Conservation (phyloP, 92 coral and sea anemone genomes). For the Micromussa lordhowensis region DNA sequence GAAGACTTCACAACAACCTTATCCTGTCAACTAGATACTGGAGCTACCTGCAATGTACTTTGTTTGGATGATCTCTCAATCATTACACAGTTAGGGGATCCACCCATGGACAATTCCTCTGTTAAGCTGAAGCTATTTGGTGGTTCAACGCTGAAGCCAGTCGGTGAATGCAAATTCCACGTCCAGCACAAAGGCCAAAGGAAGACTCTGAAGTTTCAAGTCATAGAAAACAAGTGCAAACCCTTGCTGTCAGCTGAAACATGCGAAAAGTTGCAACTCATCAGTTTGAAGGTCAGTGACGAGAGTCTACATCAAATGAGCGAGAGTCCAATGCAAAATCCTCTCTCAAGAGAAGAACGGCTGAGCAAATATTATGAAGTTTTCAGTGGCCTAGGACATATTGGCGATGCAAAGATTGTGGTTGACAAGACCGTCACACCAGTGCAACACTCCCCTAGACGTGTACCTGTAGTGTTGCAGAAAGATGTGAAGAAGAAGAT, state of each 20-base stretch:
- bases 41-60: slow-evolving; percentile 35
- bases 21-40: slow-evolving; percentile 35
- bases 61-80: slow-evolving; percentile 5
- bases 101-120: slow-evolving; percentile 3
- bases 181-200: neutral
- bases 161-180: neutral
- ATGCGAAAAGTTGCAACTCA: slow-evolving; percentile 29
- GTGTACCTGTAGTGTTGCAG: slow-evolving; percentile 47
- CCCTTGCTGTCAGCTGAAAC: slow-evolving; percentile 65
- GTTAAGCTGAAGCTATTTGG: slow-evolving; percentile 1
- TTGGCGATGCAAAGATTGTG: slow-evolving; percentile 48
- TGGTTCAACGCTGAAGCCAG: neutral
- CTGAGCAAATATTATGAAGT: slow-evolving; percentile 49
- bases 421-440: slow-evolving; percentile 35
- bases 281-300: slow-evolving; percentile 19
- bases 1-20: slow-evolving; percentile 30
- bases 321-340: slow-evolving; percentile 7
- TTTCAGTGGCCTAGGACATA: slow-evolving; percentile 66
- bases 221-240: slow-evolving; percentile 25
- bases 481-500: slow-evolving; percentile 60
- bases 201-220: slow-evolving; percentile 19
- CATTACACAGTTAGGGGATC: neutral
- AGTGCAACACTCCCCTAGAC: slow-evolving; percentile 61
- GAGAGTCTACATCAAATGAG: neutral
- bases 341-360: slow-evolving; percentile 37